Base-by-base conservation (phyloP, 92 coral and sea anemone genomes). In the Umimayanthus chanpuru region DNA sequence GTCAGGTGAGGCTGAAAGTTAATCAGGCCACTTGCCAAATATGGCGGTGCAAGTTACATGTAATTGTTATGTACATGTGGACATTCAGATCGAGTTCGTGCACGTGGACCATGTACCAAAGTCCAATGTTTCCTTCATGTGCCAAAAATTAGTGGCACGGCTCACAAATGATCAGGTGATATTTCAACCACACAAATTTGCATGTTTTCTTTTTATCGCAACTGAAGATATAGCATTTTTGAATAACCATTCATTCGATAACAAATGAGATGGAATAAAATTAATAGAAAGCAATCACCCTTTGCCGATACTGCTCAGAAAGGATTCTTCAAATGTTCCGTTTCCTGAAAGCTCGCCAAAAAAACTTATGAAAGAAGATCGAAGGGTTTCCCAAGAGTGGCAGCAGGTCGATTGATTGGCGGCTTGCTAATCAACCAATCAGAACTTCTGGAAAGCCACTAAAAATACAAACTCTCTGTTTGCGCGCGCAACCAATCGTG, bases 331-430 rank as follows among this genome's bases (percentile, higher is more conserved):
- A 53, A 53, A 53, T 53, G 18, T 53, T 67, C 73, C 0, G 29
- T 9, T 67, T 4, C 28, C 32, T 5, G 32, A n/a, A 2, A 9
- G 5, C 26, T 67, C 28, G 73, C 5, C 73, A 23, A n/a, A 0
- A 26, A 9, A 7, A 5, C 9, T 67, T 67, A 23, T 67, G 14
- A 47, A 47, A 53, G 58, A 32, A 32, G 36, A 32, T 32, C 36
- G 36, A 32, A 53, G 79, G 79, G 79, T 75, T 75, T 75, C 79
- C 79, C 79, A 75, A 75, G 79, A 75, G 25, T 14, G 16, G 39
- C 32, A 29, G 44, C 39, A 36, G 49, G 79, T 75, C 23, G 53
- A 38, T 75, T 75, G 79, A 75, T 32, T 75, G 79, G 53, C 79
- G 39, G 53, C 53, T 75, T 6, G 5, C 30, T 23, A 9, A 18